These are phyloP conservation scores for Chelonus formosanus DNA, from an alignment of 2,888 invertebrate genomes.

Conservation along the genomic window DNA sequence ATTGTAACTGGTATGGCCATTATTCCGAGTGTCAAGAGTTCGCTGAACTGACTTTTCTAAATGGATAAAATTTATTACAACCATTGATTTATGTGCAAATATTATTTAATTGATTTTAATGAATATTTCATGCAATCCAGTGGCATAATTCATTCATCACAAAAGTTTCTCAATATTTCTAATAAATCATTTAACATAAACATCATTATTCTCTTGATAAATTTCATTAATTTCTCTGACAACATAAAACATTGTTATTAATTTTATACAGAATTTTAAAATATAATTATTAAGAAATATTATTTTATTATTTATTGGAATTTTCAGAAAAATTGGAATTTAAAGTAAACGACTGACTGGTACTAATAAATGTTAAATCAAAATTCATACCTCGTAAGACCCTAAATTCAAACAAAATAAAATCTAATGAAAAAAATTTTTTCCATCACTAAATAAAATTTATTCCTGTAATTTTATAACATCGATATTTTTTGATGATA, in stretches of 20 bases:
- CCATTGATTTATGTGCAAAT: too few species aligned
- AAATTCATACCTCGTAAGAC: too few species aligned
- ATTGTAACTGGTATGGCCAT: conserved; percentile 5
- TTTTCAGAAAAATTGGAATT: too few species aligned
- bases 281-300: too few species aligned
- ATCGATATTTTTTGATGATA: conserved; percentile 26
- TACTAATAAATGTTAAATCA: too few species aligned
- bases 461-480: conserved; percentile 4
- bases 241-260: neutral
- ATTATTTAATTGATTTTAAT: too few species aligned
- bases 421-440: conserved; percentile 17
- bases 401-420: conserved; percentile 21
- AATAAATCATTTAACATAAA: conserved; percentile 14
- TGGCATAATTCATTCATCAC: too few species aligned
- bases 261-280: neutral
- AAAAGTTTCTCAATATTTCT: too few species aligned
- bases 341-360: too few species aligned
- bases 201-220: conserved; percentile 3
- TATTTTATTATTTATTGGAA: too few species aligned
- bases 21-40: conserved; percentile 12
- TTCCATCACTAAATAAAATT: conserved; percentile 6
- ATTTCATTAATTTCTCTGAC: neutral
- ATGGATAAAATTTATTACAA: too few species aligned
- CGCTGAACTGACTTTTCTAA: neutral
- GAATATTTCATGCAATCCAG: too few species aligned